A percentile compares a stretch with the other conserved stretches of the same genome.
phyloP scores from a whole-genome alignment of 2,797 vertebrate species.

The Acrocephalus scirpaceus region DNA sequence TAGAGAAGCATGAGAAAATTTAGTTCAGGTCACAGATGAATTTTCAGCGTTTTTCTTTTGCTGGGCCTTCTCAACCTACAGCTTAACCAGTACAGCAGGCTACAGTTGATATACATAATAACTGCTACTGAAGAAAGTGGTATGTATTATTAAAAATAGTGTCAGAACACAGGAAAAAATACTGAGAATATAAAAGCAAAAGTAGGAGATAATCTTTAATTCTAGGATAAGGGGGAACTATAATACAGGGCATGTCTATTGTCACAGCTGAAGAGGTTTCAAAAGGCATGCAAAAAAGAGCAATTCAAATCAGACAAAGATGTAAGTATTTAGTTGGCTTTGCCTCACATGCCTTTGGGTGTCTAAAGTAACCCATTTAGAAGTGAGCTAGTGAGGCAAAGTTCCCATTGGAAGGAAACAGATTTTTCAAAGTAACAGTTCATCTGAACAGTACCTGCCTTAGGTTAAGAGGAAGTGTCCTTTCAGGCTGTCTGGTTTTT shows the following conservation, averaged over 20 bases:
- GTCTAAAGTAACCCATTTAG: background rate
- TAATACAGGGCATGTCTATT: background rate
- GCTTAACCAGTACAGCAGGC: background rate
- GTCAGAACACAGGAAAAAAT: background rate
- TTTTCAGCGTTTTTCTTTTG: background rate
- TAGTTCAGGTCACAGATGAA: background rate
- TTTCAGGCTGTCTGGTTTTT: background rate
- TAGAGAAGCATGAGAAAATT: background rate
- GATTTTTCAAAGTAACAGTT: background rate
- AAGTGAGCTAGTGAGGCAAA: background rate
- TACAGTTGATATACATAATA: background rate
- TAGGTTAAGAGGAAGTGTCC: background rate
- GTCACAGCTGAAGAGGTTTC: background rate
- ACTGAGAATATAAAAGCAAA: background rate
- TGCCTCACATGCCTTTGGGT: background rate
- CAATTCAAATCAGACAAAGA: background rate
- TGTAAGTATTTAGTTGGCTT: background rate
- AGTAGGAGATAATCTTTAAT: background rate
- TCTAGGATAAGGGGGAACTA: background rate
- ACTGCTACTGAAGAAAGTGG: background rate
- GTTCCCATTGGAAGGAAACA: background rate
- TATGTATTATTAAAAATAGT: background rate
- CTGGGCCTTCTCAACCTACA: background rate
- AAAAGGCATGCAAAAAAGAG: background rate
- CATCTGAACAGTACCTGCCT: background rate